These are phyloP conservation scores for Psilopsiagon aymara DNA, from an alignment of 2,113 vertebrate genomes.

Conservation along the genomic window DNA sequence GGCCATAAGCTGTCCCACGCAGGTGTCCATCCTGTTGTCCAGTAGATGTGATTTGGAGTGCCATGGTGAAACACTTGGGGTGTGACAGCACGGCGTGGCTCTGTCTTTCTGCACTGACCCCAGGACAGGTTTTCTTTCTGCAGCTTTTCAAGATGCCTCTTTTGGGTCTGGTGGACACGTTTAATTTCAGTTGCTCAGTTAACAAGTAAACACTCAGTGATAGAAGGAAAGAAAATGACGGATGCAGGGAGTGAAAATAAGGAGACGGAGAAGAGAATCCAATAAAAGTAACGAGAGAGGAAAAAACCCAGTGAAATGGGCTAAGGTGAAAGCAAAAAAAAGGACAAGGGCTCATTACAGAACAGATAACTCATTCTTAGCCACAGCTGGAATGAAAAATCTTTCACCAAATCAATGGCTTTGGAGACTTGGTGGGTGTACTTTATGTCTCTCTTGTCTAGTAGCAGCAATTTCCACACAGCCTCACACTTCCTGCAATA, in stretches of 20 bases:
- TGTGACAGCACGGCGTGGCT: accelerated
- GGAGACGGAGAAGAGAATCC: not conserved
- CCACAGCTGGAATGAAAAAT: not conserved
- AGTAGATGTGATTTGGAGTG: not conserved
- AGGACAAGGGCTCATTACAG: not conserved
- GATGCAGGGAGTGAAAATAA: not conserved
- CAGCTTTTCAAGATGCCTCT: not conserved
- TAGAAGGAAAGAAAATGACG: not conserved
- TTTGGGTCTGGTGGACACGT: not conserved
- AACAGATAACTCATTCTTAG: slow-evolving; percentile 27
- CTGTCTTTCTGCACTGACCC: not conserved
- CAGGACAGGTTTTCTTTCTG: not conserved
- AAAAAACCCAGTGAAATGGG: not conserved
- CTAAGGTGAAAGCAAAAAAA: slow-evolving; percentile 23
- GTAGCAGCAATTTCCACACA: slow-evolving; percentile 6
- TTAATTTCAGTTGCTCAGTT: not conserved
- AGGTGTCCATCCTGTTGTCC: not conserved
- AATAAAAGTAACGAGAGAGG: not conserved
- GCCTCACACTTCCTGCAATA: not conserved
- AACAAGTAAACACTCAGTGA: not conserved
- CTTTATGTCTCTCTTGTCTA: slow-evolving; percentile 2
- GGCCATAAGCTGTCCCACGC: no score
- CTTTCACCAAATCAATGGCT: slow-evolving; percentile 5
- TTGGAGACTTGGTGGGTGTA: slow-evolving; percentile 10
- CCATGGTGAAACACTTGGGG: not conserved